phyloP scores from a whole-genome alignment of 1,140 invertebrate species.

The Pteromalus puparum region DNA sequence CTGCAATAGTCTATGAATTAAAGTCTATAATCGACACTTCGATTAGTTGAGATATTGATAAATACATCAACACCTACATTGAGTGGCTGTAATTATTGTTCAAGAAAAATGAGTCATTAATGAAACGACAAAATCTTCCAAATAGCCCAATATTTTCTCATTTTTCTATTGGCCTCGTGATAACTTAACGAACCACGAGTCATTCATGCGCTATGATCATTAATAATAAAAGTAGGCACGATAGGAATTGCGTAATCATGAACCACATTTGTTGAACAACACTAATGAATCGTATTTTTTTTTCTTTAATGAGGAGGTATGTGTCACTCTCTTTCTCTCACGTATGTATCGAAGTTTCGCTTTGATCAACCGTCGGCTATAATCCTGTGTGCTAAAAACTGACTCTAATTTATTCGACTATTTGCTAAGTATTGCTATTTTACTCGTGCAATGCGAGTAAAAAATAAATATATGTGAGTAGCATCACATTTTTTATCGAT shows the following conservation, averaged over 20 bases:
- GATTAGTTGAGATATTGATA: not conserved
- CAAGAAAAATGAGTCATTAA: not conserved
- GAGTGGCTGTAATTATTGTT: not conserved
- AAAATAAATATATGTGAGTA: constrained; percentile 47
- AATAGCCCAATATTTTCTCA: constrained; percentile 32
- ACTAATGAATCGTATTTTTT: constrained; percentile 35
- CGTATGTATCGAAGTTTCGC: constrained; percentile 13
- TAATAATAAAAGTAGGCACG: constrained; percentile 67
- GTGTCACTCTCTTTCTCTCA: constrained; percentile 25
- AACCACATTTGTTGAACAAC: constrained; percentile 49
- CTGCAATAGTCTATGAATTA: not conserved
- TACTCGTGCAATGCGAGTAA: constrained; percentile 33
- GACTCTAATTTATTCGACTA: constrained; percentile 30
- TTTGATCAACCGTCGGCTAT: constrained; percentile 20
- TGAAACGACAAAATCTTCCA: constrained; percentile 29
- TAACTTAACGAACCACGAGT: constrained; percentile 35
- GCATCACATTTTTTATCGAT: constrained; percentile 45
- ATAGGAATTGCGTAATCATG: constrained; percentile 59
- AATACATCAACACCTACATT: too few relatives aligned
- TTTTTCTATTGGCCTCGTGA: constrained; percentile 49
- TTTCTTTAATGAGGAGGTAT: constrained; percentile 4
- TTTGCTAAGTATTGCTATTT: constrained; percentile 47
- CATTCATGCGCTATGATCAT: constrained; percentile 56
- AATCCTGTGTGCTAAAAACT: constrained; percentile 34
- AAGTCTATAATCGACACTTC: not conserved